Conservation (phyloP, 2,888 invertebrate genomes). For the Lottia gigantea region DNA sequence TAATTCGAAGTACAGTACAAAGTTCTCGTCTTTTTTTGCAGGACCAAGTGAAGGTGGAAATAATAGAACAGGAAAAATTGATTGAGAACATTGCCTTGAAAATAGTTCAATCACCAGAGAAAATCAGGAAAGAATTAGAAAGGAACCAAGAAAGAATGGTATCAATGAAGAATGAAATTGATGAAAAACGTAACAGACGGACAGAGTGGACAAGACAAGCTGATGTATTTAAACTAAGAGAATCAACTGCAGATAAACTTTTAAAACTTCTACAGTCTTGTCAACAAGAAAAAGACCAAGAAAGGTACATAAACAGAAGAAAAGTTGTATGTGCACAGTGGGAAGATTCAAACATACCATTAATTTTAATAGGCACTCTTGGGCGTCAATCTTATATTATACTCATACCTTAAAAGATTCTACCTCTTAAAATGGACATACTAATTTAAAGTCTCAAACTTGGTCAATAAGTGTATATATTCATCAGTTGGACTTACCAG, state of each 20-base stretch:
- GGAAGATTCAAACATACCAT: too few species aligned
- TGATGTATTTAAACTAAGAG: constrained; percentile 30
- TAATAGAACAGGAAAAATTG: constrained; percentile 42
- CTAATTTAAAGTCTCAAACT: too few species aligned
- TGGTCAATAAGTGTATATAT: too few species aligned
- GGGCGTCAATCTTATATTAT: too few species aligned
- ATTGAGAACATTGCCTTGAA: constrained; percentile 49
- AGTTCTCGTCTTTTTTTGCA: constrained; percentile 30
- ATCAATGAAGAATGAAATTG: constrained; percentile 34
- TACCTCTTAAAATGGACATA: too few species aligned
- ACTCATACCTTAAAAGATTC: too few species aligned
- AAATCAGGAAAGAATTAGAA: constrained; percentile 49
- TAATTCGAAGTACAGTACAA: too few species aligned
- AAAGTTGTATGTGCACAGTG: too few species aligned
- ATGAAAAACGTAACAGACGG: constrained; percentile 37
- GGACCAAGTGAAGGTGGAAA: constrained; percentile 46
- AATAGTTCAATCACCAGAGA: constrained; percentile 59
- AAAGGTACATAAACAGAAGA: too few species aligned
- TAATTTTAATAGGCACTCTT: too few species aligned
- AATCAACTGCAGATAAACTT: constrained; percentile 38
- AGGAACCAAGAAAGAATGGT: constrained; percentile 41
- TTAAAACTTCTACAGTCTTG: constrained; percentile 41
- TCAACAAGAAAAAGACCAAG: constrained; percentile 39
- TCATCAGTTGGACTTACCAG: too few species aligned
- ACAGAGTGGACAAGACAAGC: constrained; percentile 36